phyloP scores from a whole-genome alignment of 2,113 vertebrate genomes.

The Melanerpes formicivorus region DNA sequence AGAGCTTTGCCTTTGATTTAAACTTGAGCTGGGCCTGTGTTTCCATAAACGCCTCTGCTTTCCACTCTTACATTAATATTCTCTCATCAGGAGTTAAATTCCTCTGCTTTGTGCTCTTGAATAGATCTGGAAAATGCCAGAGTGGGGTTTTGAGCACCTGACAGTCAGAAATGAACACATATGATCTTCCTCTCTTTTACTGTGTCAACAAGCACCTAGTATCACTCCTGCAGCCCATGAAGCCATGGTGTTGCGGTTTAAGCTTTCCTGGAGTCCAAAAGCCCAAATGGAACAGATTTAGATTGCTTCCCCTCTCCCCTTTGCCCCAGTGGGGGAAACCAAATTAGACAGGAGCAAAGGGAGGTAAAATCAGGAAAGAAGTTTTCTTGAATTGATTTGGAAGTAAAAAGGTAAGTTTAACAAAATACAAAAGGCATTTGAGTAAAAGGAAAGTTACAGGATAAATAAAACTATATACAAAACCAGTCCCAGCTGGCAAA shows the following conservation, averaged over 20 bases:
- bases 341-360: too few species aligned
- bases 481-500: too few species aligned
- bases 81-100: neutral
- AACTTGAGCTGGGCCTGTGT: neutral
- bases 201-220: neutral
- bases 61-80: neutral
- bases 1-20: slow-evolving; percentile 15
- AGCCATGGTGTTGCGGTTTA: neutral
- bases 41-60: neutral
- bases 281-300: too few species aligned
- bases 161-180: neutral
- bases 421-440: too few species aligned
- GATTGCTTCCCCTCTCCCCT: too few species aligned
- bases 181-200: neutral
- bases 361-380: too few species aligned
- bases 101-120: neutral
- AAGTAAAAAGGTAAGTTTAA: too few species aligned
- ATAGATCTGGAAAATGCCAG: neutral
- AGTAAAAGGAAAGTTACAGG: too few species aligned
- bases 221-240: neutral
- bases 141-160: neutral
- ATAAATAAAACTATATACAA: too few species aligned
- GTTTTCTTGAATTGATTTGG: too few species aligned
- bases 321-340: too few species aligned
- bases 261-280: too few species aligned